Evolutionary conservation across 2,888 invertebrate genomes (phyloP).

Genomic region (Pollenia griseotomentosa): DNA sequence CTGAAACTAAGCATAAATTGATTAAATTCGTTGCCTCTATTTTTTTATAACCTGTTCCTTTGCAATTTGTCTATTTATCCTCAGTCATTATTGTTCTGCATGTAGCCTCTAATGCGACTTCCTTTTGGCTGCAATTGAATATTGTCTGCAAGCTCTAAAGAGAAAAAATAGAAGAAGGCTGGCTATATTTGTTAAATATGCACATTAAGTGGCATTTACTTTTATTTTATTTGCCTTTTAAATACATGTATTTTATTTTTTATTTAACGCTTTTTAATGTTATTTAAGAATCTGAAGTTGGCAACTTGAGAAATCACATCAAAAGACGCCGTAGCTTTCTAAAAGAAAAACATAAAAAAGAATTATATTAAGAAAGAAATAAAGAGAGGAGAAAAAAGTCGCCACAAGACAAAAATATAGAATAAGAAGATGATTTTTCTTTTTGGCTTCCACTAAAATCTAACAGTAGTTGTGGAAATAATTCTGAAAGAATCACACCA

Average conservation of each 20-base stretch:
- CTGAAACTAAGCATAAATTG: conserved; percentile 67
- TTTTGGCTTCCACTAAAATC: background rate
- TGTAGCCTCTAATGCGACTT: conserved; percentile 5
- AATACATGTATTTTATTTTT: conserved; percentile 73
- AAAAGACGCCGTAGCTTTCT: conserved; percentile 54
- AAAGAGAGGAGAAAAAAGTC: conserved; percentile 27
- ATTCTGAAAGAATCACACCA: conserved; percentile 30
- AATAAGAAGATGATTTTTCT: conserved; percentile 42
- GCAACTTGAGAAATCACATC: conserved; percentile 70
- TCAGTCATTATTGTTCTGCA: conserved; percentile 34
- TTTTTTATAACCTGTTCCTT: conserved; percentile 52
- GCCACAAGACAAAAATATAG: conserved; percentile 44
- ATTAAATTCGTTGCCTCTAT: conserved; percentile 67
- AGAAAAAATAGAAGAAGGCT: conserved; percentile 54
- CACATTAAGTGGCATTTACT: conserved; percentile 81
- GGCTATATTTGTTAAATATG: conserved; percentile 50
- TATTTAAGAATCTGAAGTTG: conserved; percentile 65
- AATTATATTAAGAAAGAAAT: conserved; percentile 11
- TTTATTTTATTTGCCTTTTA: conserved; percentile 38
- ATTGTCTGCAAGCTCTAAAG: conserved; percentile 12
- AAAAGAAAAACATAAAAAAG: conserved; percentile 27
- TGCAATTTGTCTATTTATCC: conserved; percentile 16
- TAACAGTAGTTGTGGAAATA: background rate
- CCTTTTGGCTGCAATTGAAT: conserved; percentile 52
- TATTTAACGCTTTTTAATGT: conserved; percentile 81